Conservation (phyloP, 2,797 vertebrate genomes). For the Manis pentadactyla region DNA sequence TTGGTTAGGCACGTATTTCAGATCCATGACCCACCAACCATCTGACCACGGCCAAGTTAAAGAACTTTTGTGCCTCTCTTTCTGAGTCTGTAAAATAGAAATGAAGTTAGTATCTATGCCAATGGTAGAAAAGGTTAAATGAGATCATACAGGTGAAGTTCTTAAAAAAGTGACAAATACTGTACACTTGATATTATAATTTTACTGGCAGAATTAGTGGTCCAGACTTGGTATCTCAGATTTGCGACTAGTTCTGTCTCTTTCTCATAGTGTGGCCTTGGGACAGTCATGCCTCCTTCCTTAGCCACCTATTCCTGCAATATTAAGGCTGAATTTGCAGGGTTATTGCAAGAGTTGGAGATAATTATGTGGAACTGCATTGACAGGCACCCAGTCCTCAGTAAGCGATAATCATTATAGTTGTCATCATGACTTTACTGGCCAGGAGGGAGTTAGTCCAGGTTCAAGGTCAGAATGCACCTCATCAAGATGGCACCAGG, state of each 20-base stretch:
- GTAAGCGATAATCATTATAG: no score
- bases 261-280: background rate
- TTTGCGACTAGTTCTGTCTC: background rate
- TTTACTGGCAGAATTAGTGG: background rate
- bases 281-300: background rate
- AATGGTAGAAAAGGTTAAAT: background rate
- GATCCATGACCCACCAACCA: accelerated
- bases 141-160: background rate
- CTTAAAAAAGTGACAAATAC: background rate
- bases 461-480: background rate
- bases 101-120: background rate
- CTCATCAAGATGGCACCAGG: background rate
- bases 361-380: background rate
- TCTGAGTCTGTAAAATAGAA: background rate
- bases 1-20: background rate
- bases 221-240: background rate
- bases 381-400: accelerated
- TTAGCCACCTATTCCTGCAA: background rate
- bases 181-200: accelerated
- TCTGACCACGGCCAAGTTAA: accelerated
- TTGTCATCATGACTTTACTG: accelerated
- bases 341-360: background rate
- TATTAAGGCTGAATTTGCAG: background rate
- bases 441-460: background rate
- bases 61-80: accelerated